Percentiles rank a stretch among this genome's conserved stretches.
Evolutionary conservation across 2,797 vertebrate genomes (phyloP).

Genomic region (Onychomys leucogaster): DNA sequence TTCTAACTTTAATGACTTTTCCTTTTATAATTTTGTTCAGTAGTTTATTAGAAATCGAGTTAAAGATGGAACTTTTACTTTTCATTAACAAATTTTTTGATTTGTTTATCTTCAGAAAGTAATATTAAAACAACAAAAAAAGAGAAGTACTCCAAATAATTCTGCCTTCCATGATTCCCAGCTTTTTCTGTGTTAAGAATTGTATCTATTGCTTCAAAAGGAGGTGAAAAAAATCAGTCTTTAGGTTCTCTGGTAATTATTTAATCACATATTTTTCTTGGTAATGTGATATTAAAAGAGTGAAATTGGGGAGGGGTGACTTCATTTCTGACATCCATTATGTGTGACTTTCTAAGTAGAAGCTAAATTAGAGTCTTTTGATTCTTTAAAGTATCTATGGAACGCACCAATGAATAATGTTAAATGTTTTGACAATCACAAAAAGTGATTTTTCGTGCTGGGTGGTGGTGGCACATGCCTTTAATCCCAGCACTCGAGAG

Average conservation of each 20-base stretch:
- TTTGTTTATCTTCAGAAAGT: background rate
- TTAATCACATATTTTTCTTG: constrained; percentile 35
- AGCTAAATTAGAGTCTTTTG: background rate
- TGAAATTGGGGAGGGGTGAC: background rate
- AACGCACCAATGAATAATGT: background rate
- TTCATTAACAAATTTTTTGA: constrained; percentile 6
- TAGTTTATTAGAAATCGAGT: background rate
- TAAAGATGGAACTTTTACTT: constrained; percentile 19
- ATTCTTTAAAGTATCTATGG: background rate
- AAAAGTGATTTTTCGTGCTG: background rate
- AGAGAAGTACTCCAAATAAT: background rate
- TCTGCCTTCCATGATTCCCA: background rate
- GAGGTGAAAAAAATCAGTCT: background rate
- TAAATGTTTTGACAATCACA: constrained; percentile 1
- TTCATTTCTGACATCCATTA: background rate
- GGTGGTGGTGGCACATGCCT: too few species aligned
- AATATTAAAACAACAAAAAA: background rate
- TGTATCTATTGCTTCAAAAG: background rate
- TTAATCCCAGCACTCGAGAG: too few species aligned
- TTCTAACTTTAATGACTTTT: constrained; percentile 13
- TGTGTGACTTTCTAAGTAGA: constrained; percentile 35
- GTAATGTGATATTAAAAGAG: background rate
- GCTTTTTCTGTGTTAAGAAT: constrained; percentile 40
- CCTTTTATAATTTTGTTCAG: background rate
- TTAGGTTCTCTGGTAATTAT: background rate